phyloP scores from a whole-genome alignment of 2,113 vertebrate species.

The Quiscalus mexicanus region DNA sequence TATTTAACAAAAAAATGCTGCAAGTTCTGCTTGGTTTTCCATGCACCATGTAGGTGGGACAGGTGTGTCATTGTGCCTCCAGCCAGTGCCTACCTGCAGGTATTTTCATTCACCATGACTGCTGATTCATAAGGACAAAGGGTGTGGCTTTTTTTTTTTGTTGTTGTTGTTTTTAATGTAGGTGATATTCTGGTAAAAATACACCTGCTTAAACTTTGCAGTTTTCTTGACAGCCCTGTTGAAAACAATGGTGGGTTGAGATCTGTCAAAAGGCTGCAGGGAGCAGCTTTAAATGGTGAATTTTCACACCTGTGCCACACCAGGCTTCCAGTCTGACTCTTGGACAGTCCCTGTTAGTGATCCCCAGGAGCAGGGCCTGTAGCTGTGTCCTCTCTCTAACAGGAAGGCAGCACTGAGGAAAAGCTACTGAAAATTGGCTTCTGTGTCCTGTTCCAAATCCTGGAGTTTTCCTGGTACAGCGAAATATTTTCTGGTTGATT shows the following conservation, averaged over 20 bases:
- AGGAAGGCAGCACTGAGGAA: background rate
- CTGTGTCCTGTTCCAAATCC: background rate
- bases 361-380: background rate
- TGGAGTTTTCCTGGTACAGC: background rate
- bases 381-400: background rate
- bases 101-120: background rate
- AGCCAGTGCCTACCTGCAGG: background rate
- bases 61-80: accelerated
- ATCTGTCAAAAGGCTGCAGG: background rate
- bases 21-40: background rate
- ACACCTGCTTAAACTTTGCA: background rate
- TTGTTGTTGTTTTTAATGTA: background rate
- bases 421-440: background rate
- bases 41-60: accelerated
- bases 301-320: background rate
- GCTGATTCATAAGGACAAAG: background rate
- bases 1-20: background rate
- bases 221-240: background rate
- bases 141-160: background rate
- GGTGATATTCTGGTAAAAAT: background rate
- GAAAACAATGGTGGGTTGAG: background rate
- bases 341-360: background rate
- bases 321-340: background rate
- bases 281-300: background rate
- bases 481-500: background rate